Conservation (phyloP, 1,140 invertebrate species). For the Belonocnema kinseyi region DNA sequence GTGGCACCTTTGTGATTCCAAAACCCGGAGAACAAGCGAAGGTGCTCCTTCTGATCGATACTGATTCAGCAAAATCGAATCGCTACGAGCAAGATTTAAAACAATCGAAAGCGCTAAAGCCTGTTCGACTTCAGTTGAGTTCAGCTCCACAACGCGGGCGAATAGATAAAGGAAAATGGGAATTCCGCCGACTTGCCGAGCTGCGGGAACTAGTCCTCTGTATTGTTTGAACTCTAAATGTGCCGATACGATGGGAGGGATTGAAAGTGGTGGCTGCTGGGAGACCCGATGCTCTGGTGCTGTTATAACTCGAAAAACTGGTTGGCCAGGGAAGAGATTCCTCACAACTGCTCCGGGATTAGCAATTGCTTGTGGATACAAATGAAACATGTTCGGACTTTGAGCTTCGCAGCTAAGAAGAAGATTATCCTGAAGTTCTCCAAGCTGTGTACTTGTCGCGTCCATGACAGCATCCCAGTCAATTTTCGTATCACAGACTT, state of each 20-base stretch:
- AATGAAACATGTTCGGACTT: conserved; percentile 75
- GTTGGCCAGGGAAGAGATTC: conserved; percentile 73
- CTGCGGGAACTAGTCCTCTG: conserved; percentile 76
- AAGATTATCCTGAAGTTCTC: conserved; percentile 78
- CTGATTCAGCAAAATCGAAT: conserved; percentile 75
- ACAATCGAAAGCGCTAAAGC: conserved; percentile 77
- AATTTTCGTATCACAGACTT: conserved; percentile 66
- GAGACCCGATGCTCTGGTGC: conserved; percentile 71
- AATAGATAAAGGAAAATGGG: conserved; percentile 79
- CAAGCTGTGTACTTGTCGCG: conserved; percentile 69
- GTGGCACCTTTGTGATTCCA: conserved; percentile 75
- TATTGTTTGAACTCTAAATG: conserved; percentile 73
- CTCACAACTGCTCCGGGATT: conserved; percentile 73
- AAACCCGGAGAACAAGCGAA: conserved; percentile 76
- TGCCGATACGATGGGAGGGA: conserved; percentile 63
- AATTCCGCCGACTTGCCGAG: conserved; percentile 78
- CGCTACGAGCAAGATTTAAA: conserved; percentile 75
- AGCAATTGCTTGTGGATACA: conserved; percentile 78
- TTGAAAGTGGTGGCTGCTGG: conserved; percentile 73
- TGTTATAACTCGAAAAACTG: conserved; percentile 73
- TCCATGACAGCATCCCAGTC: conserved; percentile 74
- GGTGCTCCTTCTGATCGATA: conserved; percentile 73
- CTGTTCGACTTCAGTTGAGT: conserved; percentile 77
- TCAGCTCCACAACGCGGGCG: conserved; percentile 79
- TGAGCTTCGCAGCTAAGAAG: conserved; percentile 79